Conservation (phyloP, 2,113 vertebrate species). For the Caloenas nicobarica region DNA sequence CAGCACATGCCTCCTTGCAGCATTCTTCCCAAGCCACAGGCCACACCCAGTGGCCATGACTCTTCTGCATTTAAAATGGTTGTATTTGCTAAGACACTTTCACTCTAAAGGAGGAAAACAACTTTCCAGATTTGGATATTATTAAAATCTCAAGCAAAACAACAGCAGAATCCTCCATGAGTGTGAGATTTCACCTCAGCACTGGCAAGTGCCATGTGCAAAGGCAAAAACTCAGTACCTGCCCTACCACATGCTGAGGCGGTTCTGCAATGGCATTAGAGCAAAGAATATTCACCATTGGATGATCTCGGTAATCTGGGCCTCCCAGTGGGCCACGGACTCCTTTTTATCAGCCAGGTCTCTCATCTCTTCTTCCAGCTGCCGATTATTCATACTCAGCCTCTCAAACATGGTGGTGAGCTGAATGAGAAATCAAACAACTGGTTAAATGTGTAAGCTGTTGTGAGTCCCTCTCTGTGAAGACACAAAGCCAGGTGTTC, state of each 20-base stretch:
- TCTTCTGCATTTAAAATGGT: neutral
- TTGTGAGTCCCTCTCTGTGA: neutral
- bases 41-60: neutral
- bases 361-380: constrained; percentile 93
- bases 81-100: neutral
- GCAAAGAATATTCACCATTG: constrained; percentile 86
- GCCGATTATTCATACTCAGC: constrained; percentile 83
- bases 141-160: neutral
- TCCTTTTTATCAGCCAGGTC: constrained; percentile 96
- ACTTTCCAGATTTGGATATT: neutral
- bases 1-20: constrained; percentile 18
- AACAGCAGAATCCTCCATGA: neutral
- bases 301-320: constrained; percentile 98
- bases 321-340: constrained; percentile 97
- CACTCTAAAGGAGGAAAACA: constrained; percentile 13
- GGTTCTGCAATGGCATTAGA: neutral
- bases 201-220: neutral
- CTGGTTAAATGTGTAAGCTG: neutral
- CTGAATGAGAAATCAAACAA: constrained; percentile 71
- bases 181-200: neutral
- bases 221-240: neutral
- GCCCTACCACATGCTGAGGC: neutral
- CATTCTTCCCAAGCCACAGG: constrained; percentile 35
- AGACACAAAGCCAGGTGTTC: neutral
- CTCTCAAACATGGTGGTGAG: constrained; percentile 85